Evolutionary conservation across 2,113 vertebrate genomes (phyloP), one percentile per base, ranked within the genome.

Genomic region (Petrocephalus zakoni): DNA sequence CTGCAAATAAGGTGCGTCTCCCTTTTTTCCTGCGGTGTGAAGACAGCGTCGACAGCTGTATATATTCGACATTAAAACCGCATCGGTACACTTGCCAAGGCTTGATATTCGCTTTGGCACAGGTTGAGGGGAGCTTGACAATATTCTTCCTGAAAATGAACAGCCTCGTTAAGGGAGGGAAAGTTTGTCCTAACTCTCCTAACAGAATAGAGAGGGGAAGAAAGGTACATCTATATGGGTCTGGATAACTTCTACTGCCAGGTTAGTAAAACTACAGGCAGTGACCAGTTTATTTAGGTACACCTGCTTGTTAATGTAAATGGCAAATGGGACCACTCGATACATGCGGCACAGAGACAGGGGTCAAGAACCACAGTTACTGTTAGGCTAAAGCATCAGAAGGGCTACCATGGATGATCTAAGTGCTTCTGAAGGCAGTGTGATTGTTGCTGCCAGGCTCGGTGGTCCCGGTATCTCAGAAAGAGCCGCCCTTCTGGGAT

Each of bases 91-190:
- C 68, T 75, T 75, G 68, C 68, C 29, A 78, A 78, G 72, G 34
- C 72, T 78, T 78, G 72, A 78, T 78, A 42, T 78, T 78, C 72
- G 17, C 72, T 78, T 78, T 78, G 72, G 72, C 72, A 78, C 72
- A 78, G 29, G 72, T 37, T 42, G 72, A 78, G 34, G 72, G 72
- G 72, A 78, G 29, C 72, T 42, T 78, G 72, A 78, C 72, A 68
- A 68, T 78, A 78, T 78, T 78, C 72, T 10, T 68, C 11, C 61
- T 68, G 61, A 68, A 68, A 68, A 68, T 68, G 61, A 78, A 78
- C 34, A 42, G 72, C 34, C 72, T 78, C 72, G 72, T 78, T 78
- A 78, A 78, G 72, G 72, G 37, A 42, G 34, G 72, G 34, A 78
- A 78, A 78, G 72, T 78, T 78, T 78, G 72, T 78, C 34, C 72